Conservation (phyloP, 2,888 invertebrate genomes). For the Byasa hedistus region DNA sequence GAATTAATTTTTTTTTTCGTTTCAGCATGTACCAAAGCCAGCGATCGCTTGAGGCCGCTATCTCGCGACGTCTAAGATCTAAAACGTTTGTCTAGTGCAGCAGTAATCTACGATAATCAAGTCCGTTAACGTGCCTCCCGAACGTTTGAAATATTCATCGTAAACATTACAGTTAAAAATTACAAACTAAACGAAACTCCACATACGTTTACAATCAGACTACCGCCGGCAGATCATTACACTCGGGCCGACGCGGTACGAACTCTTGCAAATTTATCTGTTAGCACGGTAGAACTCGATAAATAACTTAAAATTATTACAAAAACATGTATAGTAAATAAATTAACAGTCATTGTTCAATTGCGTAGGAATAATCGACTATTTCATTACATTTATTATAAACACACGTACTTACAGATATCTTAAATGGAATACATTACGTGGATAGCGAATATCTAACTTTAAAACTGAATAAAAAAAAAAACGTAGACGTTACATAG, state of each 20-base stretch:
- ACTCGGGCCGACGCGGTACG: constrained; percentile 50
- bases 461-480: constrained; percentile 54
- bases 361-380: constrained; percentile 66
- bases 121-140: constrained; percentile 52
- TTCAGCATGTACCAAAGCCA: constrained; percentile 75
- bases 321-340: constrained; percentile 66
- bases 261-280: constrained; percentile 52
- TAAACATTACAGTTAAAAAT: constrained; percentile 41
- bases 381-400: constrained; percentile 63
- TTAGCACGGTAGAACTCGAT: constrained; percentile 64
- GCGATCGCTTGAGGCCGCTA: constrained; percentile 56
- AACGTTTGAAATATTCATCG: constrained; percentile 44
- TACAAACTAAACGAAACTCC: constrained; percentile 56
- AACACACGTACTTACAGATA: constrained; percentile 70
- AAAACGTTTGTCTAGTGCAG: constrained; percentile 43
- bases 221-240: constrained; percentile 64
- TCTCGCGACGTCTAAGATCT: constrained; percentile 60
- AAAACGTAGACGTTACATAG: constrained; percentile 52
- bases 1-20: constrained; percentile 64
- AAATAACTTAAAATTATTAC: constrained; percentile 73
- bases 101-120: constrained; percentile 42
- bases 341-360: constrained; percentile 78
- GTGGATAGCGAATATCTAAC: constrained; percentile 65
- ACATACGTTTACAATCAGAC: constrained; percentile 56
- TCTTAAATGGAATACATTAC: constrained; percentile 75